These are phyloP conservation scores for Erethizon dorsatum DNA, from an alignment of 2,797 vertebrate species.

Conservation along the genomic window DNA sequence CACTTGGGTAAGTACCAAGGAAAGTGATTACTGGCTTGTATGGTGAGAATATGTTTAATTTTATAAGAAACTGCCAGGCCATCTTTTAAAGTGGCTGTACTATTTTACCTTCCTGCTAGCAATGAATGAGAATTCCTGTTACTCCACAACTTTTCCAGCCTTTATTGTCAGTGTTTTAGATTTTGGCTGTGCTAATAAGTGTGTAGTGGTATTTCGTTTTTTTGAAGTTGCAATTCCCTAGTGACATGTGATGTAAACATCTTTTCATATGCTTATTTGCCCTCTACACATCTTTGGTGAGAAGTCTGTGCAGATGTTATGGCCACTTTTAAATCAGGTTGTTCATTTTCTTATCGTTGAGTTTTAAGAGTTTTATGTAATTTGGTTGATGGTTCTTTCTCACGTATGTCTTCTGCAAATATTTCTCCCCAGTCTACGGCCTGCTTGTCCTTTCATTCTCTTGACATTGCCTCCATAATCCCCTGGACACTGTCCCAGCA, in stretches of 20 bases:
- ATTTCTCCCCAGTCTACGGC: neutral
- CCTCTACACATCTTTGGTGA: neutral
- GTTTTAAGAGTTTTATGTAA: constrained; percentile 29
- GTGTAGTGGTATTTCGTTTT: neutral
- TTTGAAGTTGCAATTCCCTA: neutral
- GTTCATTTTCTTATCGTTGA: neutral
- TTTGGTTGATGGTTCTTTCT: neutral
- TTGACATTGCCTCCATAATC: neutral
- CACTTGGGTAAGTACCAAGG: neutral
- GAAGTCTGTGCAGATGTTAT: neutral
- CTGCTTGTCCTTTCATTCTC: neutral
- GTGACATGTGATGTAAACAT: neutral
- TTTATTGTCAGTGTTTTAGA: neutral
- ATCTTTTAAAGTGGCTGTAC: neutral
- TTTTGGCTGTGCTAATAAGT: neutral
- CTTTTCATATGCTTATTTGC: neutral
- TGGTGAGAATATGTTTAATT: neutral
- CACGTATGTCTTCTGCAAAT: neutral
- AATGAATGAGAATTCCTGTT: neutral
- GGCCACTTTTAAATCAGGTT: neutral
- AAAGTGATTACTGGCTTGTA: neutral
- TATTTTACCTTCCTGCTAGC: neutral
- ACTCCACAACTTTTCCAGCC: neutral
- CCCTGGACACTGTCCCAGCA: neutral
- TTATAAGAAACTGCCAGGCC: neutral